Evolutionary conservation across 2,113 vertebrate species (phyloP), one percentile per base, ranked within the genome.

Genomic region (Triplophysa tibetana): DNA sequence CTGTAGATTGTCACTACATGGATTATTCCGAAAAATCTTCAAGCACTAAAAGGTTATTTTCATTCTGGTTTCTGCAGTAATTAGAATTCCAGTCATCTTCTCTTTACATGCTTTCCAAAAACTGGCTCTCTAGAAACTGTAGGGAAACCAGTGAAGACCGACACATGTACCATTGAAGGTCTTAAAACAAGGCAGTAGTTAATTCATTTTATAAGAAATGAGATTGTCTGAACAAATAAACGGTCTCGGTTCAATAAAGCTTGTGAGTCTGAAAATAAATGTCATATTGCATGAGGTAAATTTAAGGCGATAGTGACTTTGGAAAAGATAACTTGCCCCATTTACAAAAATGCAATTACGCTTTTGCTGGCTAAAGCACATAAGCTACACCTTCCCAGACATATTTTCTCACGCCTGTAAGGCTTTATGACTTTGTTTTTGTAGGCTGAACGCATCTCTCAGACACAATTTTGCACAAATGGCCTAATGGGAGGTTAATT

Each of bases 181-280:
- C 75, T 81, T 16, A 33, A 62, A 85, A 67, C 67, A 75, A 79
- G 83, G 85, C 77, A 78, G 70, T 66, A 67, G 14, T 69, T 80
- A 82, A 62, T 58, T 81, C 80, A 88, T 78, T 38, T 7, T 26
- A 48, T 85, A 85, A 87, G 65, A 68, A 70, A 82, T 75, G 86
- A 48, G 74, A 24, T 77, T 63, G 24, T 70, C 38, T 26, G 73
- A 16, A 33, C 38, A 65, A 43, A 78, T 19, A 43, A 23, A 76
- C 24, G 16, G 4, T 29, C 41, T 10, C 41, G 48, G 14, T 69
- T 26, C 58, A 50, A 10, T 0, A n/a, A 19, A 43, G 26, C 4
- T 21, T 41, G 16, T 16, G 72, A 50, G 54, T 58, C 73, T 52
- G 52, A 13, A 74, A 23, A 67, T 41, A 24, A 21, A 24, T 63